A percentile compares a stretch with the other conserved stretches of the same genome.
Evolutionary conservation across 2,888 invertebrate genomes (phyloP).

Genomic region (Caenorhabditis doughertyi): DNA sequence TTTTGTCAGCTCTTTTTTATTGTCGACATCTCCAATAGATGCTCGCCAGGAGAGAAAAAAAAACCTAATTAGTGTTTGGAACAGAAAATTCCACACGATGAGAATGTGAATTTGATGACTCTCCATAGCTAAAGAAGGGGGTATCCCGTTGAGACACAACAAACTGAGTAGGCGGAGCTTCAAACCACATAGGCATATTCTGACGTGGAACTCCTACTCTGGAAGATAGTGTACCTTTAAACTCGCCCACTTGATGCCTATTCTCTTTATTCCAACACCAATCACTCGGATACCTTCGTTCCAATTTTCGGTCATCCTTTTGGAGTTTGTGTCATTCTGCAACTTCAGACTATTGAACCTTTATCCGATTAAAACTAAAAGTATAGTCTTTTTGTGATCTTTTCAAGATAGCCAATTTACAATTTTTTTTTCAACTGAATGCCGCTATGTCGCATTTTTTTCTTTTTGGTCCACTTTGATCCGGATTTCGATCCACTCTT

Average conservation of each 20-base stretch:
- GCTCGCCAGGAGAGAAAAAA: slow-evolving; percentile 10
- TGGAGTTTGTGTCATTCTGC: too few species aligned
- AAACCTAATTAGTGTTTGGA: slow-evolving; percentile 38
- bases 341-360: too few species aligned
- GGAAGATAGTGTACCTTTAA: slow-evolving; percentile 5
- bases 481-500: too few species aligned
- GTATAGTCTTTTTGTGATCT: too few species aligned
- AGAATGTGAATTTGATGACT: slow-evolving; percentile 41
- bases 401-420: too few species aligned
- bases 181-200: background rate
- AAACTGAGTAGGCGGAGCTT: slow-evolving; percentile 12
- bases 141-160: background rate
- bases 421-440: too few species aligned
- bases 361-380: too few species aligned
- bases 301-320: too few species aligned
- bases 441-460: too few species aligned
- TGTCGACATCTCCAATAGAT: background rate
- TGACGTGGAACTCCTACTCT: background rate
- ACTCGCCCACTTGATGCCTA: background rate
- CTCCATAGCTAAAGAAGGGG: background rate
- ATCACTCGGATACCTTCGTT: background rate
- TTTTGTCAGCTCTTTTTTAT: slow-evolving; percentile 27
- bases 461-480: too few species aligned
- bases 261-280: slow-evolving; percentile 22
- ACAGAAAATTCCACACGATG: slow-evolving; percentile 19